Conservation (phyloP, 2,888 invertebrate genomes). For the Phymatocera aterrima region DNA sequence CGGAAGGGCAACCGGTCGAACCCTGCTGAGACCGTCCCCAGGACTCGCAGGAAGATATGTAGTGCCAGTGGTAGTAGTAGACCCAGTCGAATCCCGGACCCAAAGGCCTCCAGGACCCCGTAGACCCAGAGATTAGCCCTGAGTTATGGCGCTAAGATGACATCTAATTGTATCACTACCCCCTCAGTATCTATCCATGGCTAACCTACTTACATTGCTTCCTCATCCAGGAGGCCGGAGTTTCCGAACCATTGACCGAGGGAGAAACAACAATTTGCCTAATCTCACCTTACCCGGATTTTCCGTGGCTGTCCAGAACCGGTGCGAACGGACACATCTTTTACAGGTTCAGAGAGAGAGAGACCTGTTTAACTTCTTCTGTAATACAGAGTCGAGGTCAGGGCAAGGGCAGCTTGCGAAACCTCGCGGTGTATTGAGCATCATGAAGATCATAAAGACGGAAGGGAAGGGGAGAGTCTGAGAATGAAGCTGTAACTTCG, state of each 20-base stretch:
- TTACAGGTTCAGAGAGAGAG: not conserved
- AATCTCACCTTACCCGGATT: conserved; percentile 62
- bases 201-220: conserved; percentile 53
- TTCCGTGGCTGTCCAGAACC: conserved; percentile 43
- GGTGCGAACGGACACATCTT: not conserved
- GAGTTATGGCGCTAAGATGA: conserved; percentile 74
- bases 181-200: conserved; percentile 57
- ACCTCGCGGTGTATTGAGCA: not conserved
- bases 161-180: conserved; percentile 74
- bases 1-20: conserved; percentile 64
- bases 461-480: conserved; percentile 55
- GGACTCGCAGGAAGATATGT: conserved; percentile 10
- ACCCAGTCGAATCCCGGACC: conserved; percentile 56
- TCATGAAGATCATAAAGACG: not conserved
- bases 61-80: no score
- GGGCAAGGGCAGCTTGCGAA: not conserved
- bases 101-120: conserved; percentile 53
- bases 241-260: conserved; percentile 71
- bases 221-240: conserved; percentile 59
- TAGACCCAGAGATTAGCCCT: conserved; percentile 69
- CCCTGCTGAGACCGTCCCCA: conserved; percentile 24
- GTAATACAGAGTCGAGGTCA: not conserved
- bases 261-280: conserved; percentile 64
- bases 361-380: not conserved
- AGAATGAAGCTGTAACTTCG: conserved; percentile 68